A percentile compares a stretch with the other conserved stretches of the same genome.
These are phyloP conservation scores for Myiopsitta monachus DNA, from an alignment of 2,113 vertebrate genomes.

Conservation along the genomic window DNA sequence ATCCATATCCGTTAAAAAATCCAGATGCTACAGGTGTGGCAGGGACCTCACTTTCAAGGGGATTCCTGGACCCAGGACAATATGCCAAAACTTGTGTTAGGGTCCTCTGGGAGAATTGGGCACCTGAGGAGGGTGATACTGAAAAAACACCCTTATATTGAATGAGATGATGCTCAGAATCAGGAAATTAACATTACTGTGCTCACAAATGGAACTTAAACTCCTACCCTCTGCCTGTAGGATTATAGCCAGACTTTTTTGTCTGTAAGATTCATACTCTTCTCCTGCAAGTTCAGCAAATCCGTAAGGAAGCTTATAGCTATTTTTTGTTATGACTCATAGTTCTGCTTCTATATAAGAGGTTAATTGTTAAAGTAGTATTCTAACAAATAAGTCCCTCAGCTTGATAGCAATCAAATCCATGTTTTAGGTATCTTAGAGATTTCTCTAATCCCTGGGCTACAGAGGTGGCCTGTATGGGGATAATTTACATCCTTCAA, in stretches of 20 bases:
- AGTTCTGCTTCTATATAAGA: background rate
- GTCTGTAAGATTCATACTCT: background rate
- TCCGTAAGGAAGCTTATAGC: background rate
- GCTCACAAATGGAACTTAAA: background rate
- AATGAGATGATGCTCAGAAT: background rate
- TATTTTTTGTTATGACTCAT: background rate
- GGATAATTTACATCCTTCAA: background rate
- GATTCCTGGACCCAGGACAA: background rate
- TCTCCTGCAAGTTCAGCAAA: background rate
- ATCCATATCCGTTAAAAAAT: background rate
- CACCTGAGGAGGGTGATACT: background rate
- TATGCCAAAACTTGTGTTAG: background rate
- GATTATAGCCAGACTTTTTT: background rate
- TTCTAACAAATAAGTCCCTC: background rate
- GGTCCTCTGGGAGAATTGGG: background rate
- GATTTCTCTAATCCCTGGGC: background rate
- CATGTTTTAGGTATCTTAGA: background rate
- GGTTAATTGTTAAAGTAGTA: background rate
- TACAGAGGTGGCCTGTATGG: background rate
- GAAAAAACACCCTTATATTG: background rate
- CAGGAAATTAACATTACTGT: background rate
- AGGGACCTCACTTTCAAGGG: background rate
- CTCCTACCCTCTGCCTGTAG: background rate
- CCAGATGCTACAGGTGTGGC: background rate
- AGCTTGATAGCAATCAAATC: background rate